Evolutionary conservation across 2,888 invertebrate genomes (phyloP), one percentile per base, ranked within the genome.

Genomic region (Tinea pellionella): DNA sequence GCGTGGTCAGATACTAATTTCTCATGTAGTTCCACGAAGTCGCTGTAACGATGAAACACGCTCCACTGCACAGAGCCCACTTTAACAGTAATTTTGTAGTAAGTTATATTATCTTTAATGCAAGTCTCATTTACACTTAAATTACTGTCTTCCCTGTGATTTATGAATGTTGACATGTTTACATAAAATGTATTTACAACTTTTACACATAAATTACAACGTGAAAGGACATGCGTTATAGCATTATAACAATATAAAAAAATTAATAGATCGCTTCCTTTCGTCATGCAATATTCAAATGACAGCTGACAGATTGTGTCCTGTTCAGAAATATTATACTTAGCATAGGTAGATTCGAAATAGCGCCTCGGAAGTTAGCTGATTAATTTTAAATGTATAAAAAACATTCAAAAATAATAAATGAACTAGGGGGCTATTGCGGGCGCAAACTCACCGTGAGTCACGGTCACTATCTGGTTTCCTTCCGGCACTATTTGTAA

Each of bases 11-110:
- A 76, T 0, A 95, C 92, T n/a, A 97, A 87, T 71, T 91, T 92
- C 60, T 95, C 94, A 76, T 98, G 95, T 12, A 98, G 89, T 61
- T 95, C 94, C 64, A 91, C 92, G 80, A 98, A 98, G 69, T 97
- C 96, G 73, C 91, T 95, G 85, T 96, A 98, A 65, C 98, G 91
- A 78, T 94, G 94, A 68, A 90, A 90, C 8, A 97, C 93, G 64
- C 89, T 90, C 98, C 98, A 98, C 62, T 90, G 88, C 62, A 93
- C 89, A 62, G 90, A 82, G n/a, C 90, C 92, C 18, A 95, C 90
- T 69, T 87, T 90, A 68, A 93, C 89, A 69, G 88, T 85, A 64
- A 95, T 93, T 69, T 90, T 90, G 73, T 95, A 95, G 76, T 90
- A 93, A 0, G 92, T 93, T 62, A 94, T 89, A 68, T 89, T 90